Conservation (phyloP, 2,797 vertebrate species). For the Onychomys arenicola region DNA sequence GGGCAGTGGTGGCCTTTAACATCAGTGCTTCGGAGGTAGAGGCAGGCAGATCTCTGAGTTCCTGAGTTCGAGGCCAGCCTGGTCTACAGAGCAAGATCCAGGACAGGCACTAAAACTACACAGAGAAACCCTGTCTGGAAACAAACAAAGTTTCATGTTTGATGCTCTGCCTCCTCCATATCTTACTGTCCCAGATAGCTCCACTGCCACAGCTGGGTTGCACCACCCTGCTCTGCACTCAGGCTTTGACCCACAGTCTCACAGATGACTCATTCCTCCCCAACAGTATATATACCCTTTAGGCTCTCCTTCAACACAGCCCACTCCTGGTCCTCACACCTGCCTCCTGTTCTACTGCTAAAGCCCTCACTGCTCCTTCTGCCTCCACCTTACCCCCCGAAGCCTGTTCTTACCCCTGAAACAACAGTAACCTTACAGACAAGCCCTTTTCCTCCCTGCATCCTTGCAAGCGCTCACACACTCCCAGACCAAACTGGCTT, state of each 20-base stretch:
- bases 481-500: too few species aligned
- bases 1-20: too few species aligned
- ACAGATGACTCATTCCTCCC: not conserved
- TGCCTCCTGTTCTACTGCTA: too few species aligned
- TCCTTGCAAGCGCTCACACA: too few species aligned
- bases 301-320: not conserved
- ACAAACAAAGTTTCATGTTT: not conserved
- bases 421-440: not conserved
- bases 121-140: not conserved
- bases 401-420: not conserved
- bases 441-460: not conserved
- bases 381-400: not conserved
- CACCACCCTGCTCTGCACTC: not conserved
- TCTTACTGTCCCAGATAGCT: not conserved
- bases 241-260: not conserved
- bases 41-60: not conserved
- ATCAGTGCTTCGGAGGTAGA: too few species aligned
- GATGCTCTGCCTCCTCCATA: not conserved
- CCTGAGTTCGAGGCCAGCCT: not conserved
- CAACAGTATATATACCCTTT: not conserved
- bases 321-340: accelerated
- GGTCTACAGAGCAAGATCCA: not conserved
- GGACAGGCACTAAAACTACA: not conserved
- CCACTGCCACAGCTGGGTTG: accelerated
- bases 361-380: not conserved